Percentiles rank a stretch among this genome's conserved stretches.
Evolutionary conservation across 2,888 invertebrate species (phyloP).

Genomic region (Microctonus brassicae): DNA sequence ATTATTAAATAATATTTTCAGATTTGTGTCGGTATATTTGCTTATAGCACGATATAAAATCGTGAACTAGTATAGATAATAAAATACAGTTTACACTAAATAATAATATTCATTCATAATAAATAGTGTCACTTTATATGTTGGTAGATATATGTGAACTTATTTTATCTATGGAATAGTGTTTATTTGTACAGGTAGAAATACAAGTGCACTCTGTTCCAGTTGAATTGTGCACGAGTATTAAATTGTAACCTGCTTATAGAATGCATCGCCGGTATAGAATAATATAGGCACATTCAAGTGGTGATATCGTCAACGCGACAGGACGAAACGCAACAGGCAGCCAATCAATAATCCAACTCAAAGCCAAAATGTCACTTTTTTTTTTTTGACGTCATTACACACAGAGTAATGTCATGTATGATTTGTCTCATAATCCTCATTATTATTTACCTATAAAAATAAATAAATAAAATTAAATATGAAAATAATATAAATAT

Average conservation of each 20-base stretch:
- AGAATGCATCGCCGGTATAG: slow-evolving; percentile 5
- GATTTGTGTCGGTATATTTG: too few species aligned
- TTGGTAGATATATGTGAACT: too few species aligned
- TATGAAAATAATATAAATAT: too few species aligned
- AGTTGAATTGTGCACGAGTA: not conserved
- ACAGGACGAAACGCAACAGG: slow-evolving; percentile 65
- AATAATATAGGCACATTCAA: slow-evolving; percentile 35
- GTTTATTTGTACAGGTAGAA: not conserved
- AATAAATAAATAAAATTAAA: not conserved
- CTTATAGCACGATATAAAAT: too few species aligned
- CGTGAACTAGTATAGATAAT: too few species aligned
- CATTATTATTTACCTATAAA: not conserved
- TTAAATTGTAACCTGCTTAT: not conserved
- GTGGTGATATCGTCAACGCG: slow-evolving; percentile 50
- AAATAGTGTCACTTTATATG: too few species aligned
- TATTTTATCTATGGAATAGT: too few species aligned
- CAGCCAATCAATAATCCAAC: slow-evolving; percentile 66
- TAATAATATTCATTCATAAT: too few species aligned
- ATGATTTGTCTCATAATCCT: too few species aligned
- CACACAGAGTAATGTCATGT: too few species aligned
- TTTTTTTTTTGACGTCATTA: not conserved
- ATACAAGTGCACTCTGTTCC: not conserved
- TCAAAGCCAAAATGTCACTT: slow-evolving; percentile 47
- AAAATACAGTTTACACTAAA: too few species aligned
- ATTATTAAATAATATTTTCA: not conserved